Evolutionary conservation across 2,797 vertebrate species (phyloP).

Genomic region (Muscicapa comitata): DNA sequence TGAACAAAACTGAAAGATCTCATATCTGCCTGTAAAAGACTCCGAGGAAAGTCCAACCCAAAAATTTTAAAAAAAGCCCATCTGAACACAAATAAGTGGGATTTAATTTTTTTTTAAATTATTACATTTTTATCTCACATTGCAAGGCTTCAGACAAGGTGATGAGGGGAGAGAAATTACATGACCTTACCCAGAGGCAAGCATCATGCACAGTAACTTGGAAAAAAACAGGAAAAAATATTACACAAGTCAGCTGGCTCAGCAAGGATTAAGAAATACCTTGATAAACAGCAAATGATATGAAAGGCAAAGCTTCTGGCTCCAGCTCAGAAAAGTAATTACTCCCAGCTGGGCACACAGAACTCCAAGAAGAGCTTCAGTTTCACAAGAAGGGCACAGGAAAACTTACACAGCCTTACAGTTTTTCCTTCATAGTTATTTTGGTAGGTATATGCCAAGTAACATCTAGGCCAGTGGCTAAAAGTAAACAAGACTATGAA

Average conservation of each 20-base stretch:
- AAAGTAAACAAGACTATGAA: background rate
- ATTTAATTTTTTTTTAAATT: background rate
- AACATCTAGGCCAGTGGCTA: background rate
- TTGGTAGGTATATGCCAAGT: background rate
- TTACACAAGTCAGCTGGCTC: slow-evolving; percentile 56
- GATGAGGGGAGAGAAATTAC: background rate
- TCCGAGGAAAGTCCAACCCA: background rate
- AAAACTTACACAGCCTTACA: slow-evolving; percentile 11
- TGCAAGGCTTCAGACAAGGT: slow-evolving; percentile 16
- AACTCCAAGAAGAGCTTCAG: slow-evolving; percentile 1
- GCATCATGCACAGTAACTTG: background rate
- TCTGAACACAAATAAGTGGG: background rate
- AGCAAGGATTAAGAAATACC: slow-evolving; percentile 67
- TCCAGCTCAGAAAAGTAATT: slow-evolving; percentile 50
- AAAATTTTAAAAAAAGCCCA: background rate
- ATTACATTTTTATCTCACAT: background rate
- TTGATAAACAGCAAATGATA: slow-evolving; percentile 68
- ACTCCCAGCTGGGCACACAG: slow-evolving; percentile 52
- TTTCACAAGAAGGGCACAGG: slow-evolving; percentile 34
- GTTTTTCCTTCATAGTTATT: background rate
- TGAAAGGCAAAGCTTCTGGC: slow-evolving; percentile 60
- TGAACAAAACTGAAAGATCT: background rate
- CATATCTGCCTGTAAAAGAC: background rate
- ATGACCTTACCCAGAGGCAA: slow-evolving; percentile 48
- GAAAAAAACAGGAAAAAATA: slow-evolving; percentile 26